These are phyloP conservation scores for Pangasius sanitwongsei DNA, from an alignment of 2,797 vertebrate genomes.

Conservation along the genomic window DNA sequence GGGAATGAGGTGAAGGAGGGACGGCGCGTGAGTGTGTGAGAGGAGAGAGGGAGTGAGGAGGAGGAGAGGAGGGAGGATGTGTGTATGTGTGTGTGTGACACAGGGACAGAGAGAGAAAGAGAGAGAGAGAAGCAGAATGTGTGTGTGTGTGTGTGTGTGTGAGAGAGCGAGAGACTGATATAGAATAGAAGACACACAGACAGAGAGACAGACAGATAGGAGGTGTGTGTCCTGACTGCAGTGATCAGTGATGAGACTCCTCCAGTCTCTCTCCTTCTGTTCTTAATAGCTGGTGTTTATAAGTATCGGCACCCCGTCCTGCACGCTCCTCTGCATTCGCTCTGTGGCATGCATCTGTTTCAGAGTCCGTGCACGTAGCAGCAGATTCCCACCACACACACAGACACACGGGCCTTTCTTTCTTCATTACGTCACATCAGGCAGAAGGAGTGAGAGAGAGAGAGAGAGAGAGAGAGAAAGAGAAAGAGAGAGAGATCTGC, in stretches of 20 bases:
- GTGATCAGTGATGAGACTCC: slow-evolving; percentile 9
- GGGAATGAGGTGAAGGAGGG: slow-evolving; percentile 5
- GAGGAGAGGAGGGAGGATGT: neutral
- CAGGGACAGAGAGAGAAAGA: neutral
- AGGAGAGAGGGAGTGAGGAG: slow-evolving; percentile 5
- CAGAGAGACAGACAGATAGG: neutral
- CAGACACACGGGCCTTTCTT: slow-evolving; percentile 9
- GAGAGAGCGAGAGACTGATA: neutral
- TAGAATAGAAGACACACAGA: neutral
- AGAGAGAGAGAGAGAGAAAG: slow-evolving; percentile 4
- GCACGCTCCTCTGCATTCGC: slow-evolving; percentile 12
- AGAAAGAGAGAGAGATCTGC: slow-evolving; percentile 1
- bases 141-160: neutral
- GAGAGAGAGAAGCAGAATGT: neutral
- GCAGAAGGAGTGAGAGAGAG: neutral
- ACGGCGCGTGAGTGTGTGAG: neutral
- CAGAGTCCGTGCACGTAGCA: slow-evolving; percentile 58
- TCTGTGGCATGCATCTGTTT: slow-evolving; percentile 46
- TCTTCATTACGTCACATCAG: slow-evolving; percentile 27
- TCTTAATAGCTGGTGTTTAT: slow-evolving; percentile 19
- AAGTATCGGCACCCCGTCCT: slow-evolving; percentile 14
- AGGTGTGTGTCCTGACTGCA: slow-evolving; percentile 15
- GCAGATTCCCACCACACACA: slow-evolving; percentile 35
- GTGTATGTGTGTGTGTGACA: slow-evolving; percentile 17
- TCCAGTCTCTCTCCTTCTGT: slow-evolving; percentile 1